Percentiles rank a stretch among this genome's conserved stretches.
Conservation (phyloP, 2,888 invertebrate genomes). For the Platycnemis pennipes region DNA sequence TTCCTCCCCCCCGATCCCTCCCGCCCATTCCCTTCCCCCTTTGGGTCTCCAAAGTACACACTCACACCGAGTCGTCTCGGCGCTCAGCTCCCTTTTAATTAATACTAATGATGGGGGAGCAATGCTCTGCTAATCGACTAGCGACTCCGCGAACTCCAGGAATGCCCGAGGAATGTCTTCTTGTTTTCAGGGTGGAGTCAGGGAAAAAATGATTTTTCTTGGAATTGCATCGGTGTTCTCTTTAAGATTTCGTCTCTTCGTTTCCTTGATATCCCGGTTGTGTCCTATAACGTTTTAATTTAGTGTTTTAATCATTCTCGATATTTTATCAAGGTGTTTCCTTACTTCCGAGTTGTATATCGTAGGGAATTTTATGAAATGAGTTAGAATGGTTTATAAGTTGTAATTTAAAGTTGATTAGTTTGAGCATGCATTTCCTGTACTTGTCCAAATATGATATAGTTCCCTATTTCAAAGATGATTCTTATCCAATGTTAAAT, state of each 20-base stretch:
- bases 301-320: neutral
- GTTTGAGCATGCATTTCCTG: no score
- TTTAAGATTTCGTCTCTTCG: neutral
- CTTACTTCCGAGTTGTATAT: no score
- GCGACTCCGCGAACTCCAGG: constrained; percentile 33
- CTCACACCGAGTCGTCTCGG: neutral
- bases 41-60: neutral
- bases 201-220: neutral
- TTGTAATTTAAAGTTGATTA: no score
- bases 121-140: constrained; percentile 29
- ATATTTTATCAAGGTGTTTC: no score
- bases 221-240: neutral
- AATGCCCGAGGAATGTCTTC: constrained; percentile 20
- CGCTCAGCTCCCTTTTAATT: neutral
- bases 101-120: constrained; percentile 22
- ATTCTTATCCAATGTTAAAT: no score
- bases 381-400: no score
- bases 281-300: no score
- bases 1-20: neutral
- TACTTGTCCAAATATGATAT: no score
- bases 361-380: no score
- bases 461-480: no score
- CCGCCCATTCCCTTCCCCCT: neutral
- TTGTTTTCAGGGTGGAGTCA: constrained; percentile 1
- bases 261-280: neutral